phyloP scores from a whole-genome alignment of 2,888 invertebrate species.

The Lomographa bimaculata region DNA sequence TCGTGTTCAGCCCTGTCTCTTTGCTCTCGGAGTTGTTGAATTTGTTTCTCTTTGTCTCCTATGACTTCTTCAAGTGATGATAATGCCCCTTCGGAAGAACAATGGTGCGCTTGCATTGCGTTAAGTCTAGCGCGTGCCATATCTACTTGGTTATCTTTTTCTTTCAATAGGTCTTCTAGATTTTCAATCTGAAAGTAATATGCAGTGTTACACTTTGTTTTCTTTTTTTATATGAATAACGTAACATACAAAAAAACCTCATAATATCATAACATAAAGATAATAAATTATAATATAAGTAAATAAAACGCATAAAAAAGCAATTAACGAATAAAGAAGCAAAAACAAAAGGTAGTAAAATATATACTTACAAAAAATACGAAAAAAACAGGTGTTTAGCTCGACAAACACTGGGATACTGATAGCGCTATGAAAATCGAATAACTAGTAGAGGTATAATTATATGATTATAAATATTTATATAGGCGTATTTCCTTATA shows the following conservation, averaged over 20 bases:
- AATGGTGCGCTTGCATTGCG: conserved; percentile 97
- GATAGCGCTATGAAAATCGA: not conserved
- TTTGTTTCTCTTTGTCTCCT: conserved; percentile 98
- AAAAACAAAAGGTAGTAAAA: conserved; percentile 15
- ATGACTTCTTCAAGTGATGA: conserved; percentile 97
- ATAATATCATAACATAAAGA: too few species aligned
- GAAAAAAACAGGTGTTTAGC: too few species aligned
- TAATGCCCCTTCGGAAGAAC: conserved; percentile 95
- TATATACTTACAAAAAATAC: conserved; percentile 21
- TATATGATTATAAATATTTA: too few species aligned
- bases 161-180: conserved; percentile 97
- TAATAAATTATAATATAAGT: too few species aligned
- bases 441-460: not conserved
- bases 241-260: too few species aligned
- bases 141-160: conserved; percentile 99
- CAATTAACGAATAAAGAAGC: conserved; percentile 14
- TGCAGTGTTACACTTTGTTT: not conserved
- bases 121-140: conserved; percentile 95
- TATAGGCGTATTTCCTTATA: too few species aligned
- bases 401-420: conserved; percentile 4
- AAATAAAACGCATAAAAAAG: conserved; percentile 25
- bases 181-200: conserved; percentile 93
- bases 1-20: conserved; percentile 97
- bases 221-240: too few species aligned
- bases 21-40: conserved; percentile 96